phyloP scores from a whole-genome alignment of 2,113 vertebrate genomes.

The Rana temporaria region DNA sequence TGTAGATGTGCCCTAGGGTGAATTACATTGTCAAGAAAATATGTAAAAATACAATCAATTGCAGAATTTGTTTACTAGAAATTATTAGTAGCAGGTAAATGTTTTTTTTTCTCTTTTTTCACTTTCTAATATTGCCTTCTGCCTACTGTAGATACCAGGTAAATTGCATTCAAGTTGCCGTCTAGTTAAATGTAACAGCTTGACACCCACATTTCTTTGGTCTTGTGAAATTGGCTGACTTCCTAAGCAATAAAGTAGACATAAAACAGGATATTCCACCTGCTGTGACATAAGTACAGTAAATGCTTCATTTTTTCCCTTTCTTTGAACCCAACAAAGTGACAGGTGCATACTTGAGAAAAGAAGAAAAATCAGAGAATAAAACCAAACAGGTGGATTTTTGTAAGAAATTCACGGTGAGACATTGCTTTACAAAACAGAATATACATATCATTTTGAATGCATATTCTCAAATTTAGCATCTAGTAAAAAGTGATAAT shows the following conservation, averaged over 20 bases:
- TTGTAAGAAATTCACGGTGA: conserved; percentile 15
- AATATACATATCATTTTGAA: neutral
- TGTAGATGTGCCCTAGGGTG: neutral
- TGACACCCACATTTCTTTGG: conserved; percentile 53
- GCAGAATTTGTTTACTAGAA: conserved; percentile 20
- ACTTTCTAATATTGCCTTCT: conserved; percentile 20
- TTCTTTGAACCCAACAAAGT: conserved; percentile 41
- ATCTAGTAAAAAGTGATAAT: neutral
- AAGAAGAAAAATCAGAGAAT: neutral
- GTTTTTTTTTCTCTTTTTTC: conserved; percentile 19
- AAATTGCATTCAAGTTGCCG: conserved; percentile 42
- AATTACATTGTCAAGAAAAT: conserved; percentile 6
- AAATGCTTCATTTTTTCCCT: conserved; percentile 48
- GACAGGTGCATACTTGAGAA: conserved; percentile 42
- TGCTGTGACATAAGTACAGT: conserved; percentile 44
- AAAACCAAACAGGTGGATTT: conserved; percentile 20
- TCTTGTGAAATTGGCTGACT: conserved; percentile 52
- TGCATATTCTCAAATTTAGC: neutral
- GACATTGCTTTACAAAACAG: neutral
- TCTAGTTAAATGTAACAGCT: conserved; percentile 55
- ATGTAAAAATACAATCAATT: conserved; percentile 7
- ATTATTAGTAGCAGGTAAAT: conserved; percentile 11
- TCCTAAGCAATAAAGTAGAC: conserved; percentile 48
- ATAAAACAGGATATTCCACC: conserved; percentile 34
- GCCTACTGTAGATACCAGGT: conserved; percentile 15